Base-by-base conservation (phyloP, 2,113 vertebrate species). In the Cygnus atratus region DNA sequence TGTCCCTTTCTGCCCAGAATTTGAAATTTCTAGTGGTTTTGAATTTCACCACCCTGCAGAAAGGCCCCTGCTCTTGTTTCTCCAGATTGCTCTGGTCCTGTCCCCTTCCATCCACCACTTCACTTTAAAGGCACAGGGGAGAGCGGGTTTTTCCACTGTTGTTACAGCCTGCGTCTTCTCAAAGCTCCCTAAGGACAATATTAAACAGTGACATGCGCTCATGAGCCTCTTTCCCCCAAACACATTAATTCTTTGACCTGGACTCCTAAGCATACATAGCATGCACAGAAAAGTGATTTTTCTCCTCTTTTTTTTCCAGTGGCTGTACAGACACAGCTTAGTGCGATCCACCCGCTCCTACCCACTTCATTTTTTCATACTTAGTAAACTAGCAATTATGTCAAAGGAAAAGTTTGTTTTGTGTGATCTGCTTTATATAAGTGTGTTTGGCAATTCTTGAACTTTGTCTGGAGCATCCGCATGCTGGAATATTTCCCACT, bases 381-480 rank as follows among this genome's bases (percentile, higher is more conserved):
- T 86, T 90, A 79, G 44, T 75, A 80, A 96, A 91, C 39, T 58
- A 67, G 59, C 66, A 92, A 68, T 78, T 66, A 84, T 71, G 87
- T 73, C 83, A 59, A 92, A 72, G 84, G 72, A 74, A 61, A 77
- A 39, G 82, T 72, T 87, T 92, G 74, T 35, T 88, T 85, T 92
- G 83, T 0, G 0, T 78, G 62, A 92, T 90, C 94, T 95, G 74
- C 73, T 94, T 96, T 95, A 93, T 77, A 10, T 87, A 87, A 95
- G 88, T 18, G 31, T 3, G 1, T 92, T 86, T 95, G 92, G 84
- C 92, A 96, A 82, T 73, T 93, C 86, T 84, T 88, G 91, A 94
- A 95, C 84, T 94, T 91, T 87, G 84, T 91, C 93, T 94, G 87
- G 77, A 96, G 84, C 52, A 96, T 88, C 80, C 80, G 68, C 77